Conservation (phyloP, 2,113 vertebrate genomes). For the Oncorhynchus gorbuscha region DNA sequence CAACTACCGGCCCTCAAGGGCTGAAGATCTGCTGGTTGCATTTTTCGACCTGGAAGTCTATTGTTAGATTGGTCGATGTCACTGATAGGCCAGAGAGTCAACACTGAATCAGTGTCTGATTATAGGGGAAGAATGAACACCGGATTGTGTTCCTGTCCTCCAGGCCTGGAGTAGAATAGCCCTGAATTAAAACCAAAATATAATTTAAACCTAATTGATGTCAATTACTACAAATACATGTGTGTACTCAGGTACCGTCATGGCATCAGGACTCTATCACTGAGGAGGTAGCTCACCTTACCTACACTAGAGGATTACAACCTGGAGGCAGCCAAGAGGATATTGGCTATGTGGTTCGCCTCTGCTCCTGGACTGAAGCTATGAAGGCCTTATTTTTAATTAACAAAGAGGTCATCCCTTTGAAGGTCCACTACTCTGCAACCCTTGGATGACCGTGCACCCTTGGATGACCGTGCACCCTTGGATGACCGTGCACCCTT, state of each 20-base stretch:
- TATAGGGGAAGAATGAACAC: too few species aligned
- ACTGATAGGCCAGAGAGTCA: too few species aligned
- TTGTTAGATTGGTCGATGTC: too few species aligned
- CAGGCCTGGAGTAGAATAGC: too few species aligned
- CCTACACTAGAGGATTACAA: constrained; percentile 83
- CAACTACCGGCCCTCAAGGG: too few species aligned
- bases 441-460: too few species aligned
- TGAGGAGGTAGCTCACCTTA: constrained; percentile 81
- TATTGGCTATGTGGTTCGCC: constrained; percentile 83
- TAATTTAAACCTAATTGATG: too few species aligned
- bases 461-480: neutral
- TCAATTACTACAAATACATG: neutral
- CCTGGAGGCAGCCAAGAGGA: constrained; percentile 81
- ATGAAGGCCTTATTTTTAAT: constrained; percentile 84
- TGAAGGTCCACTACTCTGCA: constrained; percentile 73
- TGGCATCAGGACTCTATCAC: constrained; percentile 79
- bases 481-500: neutral
- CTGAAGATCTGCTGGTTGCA: too few species aligned
- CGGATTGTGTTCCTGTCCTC: too few species aligned
- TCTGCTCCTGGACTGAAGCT: constrained; percentile 85
- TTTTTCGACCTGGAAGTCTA: too few species aligned
- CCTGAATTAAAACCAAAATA: too few species aligned
- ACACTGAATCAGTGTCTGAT: too few species aligned
- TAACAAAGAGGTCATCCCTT: constrained; percentile 84
- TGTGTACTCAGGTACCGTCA: neutral